Conservation (phyloP, 2,888 invertebrate genomes). For the Acanthosepion esculentum region DNA sequence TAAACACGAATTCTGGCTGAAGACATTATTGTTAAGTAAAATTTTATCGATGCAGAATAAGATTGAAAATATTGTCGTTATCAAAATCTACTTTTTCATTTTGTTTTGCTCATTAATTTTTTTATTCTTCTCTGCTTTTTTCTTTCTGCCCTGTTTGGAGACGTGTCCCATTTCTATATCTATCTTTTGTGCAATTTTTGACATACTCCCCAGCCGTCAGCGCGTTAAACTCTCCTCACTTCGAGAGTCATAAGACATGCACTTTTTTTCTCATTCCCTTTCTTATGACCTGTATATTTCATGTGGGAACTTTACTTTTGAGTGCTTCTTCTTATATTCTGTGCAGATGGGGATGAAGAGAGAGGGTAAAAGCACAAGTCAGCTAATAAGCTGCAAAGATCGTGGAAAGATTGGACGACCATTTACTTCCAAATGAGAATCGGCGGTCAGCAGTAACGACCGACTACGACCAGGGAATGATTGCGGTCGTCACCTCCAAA, state of each 20-base stretch:
- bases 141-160: not conserved
- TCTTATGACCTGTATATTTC: constrained; percentile 33
- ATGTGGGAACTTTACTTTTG: constrained; percentile 6
- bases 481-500: constrained; percentile 21
- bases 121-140: not conserved
- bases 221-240: not conserved
- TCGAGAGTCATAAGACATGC: not conserved
- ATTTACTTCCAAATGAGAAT: constrained; percentile 20
- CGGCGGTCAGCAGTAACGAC: constrained; percentile 7
- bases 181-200: not conserved
- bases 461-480: constrained; percentile 13
- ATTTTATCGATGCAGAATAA: too few relatives aligned
- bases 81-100: not conserved
- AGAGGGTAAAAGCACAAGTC: not conserved
- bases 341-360: not conserved
- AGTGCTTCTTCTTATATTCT: not conserved
- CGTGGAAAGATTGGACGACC: not conserved
- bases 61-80: too few relatives aligned
- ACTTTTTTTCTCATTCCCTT: not conserved
- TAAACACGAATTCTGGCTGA: too few relatives aligned
- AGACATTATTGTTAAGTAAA: too few relatives aligned
- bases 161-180: not conserved
- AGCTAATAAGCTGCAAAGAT: constrained; percentile 20
- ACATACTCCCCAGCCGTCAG: not conserved
- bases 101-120: not conserved